Percentiles rank a stretch among this genome's conserved stretches.
phyloP scores from a whole-genome alignment of 2,113 vertebrate species.

The Sardina pilchardus region DNA sequence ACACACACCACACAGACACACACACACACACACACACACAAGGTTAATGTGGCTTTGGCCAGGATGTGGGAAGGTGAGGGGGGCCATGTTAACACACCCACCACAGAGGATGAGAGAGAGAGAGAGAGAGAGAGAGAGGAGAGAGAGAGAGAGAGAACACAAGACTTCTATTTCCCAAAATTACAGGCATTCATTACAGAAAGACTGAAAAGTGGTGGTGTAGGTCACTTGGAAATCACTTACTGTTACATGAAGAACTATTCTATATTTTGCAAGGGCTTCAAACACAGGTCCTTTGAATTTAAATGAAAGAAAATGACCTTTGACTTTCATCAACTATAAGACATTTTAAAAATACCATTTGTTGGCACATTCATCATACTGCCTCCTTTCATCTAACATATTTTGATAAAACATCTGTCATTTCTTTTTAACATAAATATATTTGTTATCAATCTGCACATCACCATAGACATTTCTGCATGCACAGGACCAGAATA shows the following conservation, averaged over 20 bases:
- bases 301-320: no score
- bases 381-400: neutral
- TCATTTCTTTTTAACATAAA: no score
- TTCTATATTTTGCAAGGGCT: neutral
- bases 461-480: no score
- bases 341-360: neutral
- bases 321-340: neutral
- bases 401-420: no score
- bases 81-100: constrained; percentile 9
- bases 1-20: constrained; percentile 1
- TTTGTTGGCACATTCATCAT: neutral
- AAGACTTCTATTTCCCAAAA: no score
- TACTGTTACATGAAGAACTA: neutral
- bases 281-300: neutral
- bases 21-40: constrained; percentile 7
- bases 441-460: no score
- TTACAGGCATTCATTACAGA: neutral
- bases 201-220: neutral
- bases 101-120: neutral
- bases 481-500: no score
- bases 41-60: neutral
- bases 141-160: neutral
- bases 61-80: constrained; percentile 7
- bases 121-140: neutral
- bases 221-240: neutral